Conservation (phyloP, 2,797 vertebrate genomes). For the Polyboroides typus region DNA sequence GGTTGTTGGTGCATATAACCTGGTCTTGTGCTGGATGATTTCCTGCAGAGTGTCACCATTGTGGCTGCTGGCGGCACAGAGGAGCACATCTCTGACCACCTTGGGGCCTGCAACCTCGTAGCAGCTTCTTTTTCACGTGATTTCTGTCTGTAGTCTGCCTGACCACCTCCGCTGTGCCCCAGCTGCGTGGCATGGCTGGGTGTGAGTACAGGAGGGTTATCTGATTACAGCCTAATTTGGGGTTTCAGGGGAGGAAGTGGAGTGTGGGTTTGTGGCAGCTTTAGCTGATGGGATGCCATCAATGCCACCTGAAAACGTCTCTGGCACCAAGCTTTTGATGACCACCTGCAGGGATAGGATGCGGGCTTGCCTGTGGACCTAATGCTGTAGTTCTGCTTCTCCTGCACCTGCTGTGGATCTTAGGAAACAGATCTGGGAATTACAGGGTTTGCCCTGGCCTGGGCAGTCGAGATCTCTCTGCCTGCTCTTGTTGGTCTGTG, state of each 20-base stretch:
- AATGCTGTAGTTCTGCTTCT: background rate
- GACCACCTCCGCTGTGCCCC: background rate
- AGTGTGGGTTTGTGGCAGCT: background rate
- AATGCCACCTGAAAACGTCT: background rate
- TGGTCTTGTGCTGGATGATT: background rate
- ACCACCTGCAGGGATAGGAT: background rate
- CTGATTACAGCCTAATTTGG: background rate
- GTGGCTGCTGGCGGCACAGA: background rate
- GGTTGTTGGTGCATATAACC: background rate
- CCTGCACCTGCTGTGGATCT: background rate
- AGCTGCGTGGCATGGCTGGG: rapidly evolving
- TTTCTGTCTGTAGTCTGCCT: background rate
- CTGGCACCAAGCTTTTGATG: background rate
- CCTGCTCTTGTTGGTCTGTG: background rate
- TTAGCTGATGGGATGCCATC: background rate
- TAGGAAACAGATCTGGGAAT: background rate
- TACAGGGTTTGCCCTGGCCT: background rate
- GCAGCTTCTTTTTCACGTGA: background rate
- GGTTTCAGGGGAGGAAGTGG: background rate
- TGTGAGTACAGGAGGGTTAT: background rate
- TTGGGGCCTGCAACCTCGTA: background rate
- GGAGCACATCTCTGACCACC: background rate
- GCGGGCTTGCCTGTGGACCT: background rate
- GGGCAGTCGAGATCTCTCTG: background rate
- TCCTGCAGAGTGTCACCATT: background rate